Base-by-base conservation (phyloP, 2,113 vertebrate genomes). In the Microcebus griseorufus region DNA sequence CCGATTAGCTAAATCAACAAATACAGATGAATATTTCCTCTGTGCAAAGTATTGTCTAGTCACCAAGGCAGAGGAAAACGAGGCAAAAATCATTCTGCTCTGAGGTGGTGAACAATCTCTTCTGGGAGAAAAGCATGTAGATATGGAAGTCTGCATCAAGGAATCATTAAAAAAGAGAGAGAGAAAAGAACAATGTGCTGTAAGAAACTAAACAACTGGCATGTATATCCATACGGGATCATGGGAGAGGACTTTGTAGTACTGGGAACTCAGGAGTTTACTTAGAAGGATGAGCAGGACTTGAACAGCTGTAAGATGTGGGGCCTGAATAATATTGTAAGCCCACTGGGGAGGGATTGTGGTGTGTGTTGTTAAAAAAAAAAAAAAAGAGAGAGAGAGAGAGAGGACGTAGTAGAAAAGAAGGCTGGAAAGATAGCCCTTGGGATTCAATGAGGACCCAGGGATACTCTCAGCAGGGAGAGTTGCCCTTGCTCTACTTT, bases 301-400 rank as follows among this genome's bases (percentile, higher is more conserved):
- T 2, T 20, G 70, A 64, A 13, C 32, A 4, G 5, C 3, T 5
- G 0, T 8, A 20, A 53, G 13, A 48, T 18, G 34, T 9, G 23
- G 75, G 48, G 53, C 16, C 20, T 4, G 14, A 34, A 11, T 13
- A 3, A 9, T 2, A 20, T 0, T 29, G 6, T 7, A n/a, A 2
- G 4, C 11, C 22, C 0, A 1, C 3, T 51, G 32, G 5, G 45
- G 29, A 37, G 42, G 6, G 22, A 60, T 29, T 1, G 2, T 2
- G 9, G 12, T 3, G 9, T 8, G 13, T 2, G n/a, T 0, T 14
- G 13, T 7, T 1, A 2, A 45, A 18, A 18, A 10, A 5, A 42
- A 5, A 42, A 5, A 42, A 42, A 42, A n/a, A n/a, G n/a, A n/a
- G n/a, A n/a, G n/a, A 45, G 45, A 45, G 45, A 45, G 16, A n/a